These are phyloP conservation scores for Campoletis sonorensis DNA, from an alignment of 1,140 invertebrate genomes.

Conservation along the genomic window DNA sequence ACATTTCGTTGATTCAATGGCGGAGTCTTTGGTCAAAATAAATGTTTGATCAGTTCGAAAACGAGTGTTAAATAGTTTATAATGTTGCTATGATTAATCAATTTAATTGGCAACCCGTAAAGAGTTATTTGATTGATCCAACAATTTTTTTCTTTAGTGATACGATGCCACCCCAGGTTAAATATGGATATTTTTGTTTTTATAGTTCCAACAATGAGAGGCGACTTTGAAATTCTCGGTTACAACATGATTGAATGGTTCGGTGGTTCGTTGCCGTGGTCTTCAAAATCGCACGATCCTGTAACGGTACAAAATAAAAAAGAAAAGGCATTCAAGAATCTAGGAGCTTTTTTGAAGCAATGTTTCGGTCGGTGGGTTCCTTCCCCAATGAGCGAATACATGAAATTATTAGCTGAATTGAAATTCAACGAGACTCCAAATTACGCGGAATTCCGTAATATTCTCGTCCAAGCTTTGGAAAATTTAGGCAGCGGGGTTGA, in stretches of 20 bases:
- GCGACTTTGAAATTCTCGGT: slow-evolving; percentile 94
- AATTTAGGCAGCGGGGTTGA: slow-evolving; percentile 63
- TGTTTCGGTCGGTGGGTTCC: slow-evolving; percentile 78
- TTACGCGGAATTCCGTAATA: slow-evolving; percentile 69
- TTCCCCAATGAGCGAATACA: slow-evolving; percentile 71
- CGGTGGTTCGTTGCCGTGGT: slow-evolving; percentile 90
- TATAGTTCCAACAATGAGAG: slow-evolving; percentile 87
- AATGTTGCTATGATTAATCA: no score
- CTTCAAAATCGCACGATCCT: slow-evolving; percentile 80
- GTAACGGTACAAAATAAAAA: slow-evolving; percentile 84
- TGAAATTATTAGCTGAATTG: slow-evolving; percentile 59
- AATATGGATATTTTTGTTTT: not conserved
- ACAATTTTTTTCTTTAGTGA: no score
- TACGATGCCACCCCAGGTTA: no score
- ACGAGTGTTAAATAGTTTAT: no score
- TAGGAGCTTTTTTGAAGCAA: slow-evolving; percentile 78
- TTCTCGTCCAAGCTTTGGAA: slow-evolving; percentile 65
- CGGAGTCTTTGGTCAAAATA: no score
- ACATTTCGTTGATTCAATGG: no score
- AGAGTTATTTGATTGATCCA: no score
- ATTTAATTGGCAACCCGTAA: no score
- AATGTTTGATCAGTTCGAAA: no score
- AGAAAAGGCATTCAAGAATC: slow-evolving; percentile 82
- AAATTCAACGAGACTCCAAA: slow-evolving; percentile 69
- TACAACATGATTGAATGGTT: slow-evolving; percentile 97